Percentiles rank a stretch among this genome's conserved stretches.
Conservation (phyloP, 2,888 invertebrate genomes). For the Oxycera nigricornis region DNA sequence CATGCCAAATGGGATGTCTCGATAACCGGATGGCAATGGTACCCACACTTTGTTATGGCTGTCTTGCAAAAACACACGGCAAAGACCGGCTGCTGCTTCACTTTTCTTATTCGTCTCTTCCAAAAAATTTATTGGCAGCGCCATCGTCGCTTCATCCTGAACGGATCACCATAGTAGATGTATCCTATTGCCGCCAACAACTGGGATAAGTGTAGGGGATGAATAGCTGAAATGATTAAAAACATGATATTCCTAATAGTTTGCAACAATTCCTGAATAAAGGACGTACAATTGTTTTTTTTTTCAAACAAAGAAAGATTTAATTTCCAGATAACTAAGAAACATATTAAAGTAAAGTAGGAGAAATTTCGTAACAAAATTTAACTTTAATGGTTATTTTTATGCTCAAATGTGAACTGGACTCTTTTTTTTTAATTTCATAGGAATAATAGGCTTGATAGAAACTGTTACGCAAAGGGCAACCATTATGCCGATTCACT, state of each 20-base stretch:
- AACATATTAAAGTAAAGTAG: no score
- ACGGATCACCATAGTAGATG: background rate
- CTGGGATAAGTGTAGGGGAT: background rate
- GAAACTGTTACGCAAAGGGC: no score
- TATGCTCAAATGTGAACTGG: no score
- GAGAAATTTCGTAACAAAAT: no score
- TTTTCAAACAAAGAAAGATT: no score
- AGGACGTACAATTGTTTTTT: no score
- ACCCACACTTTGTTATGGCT: slow-evolving; percentile 10
- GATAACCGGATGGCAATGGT: slow-evolving; percentile 37
- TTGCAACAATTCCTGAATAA: no score
- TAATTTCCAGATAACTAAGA: no score
- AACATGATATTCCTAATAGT: background rate
- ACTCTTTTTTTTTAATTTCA: no score
- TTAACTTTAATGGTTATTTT: no score
- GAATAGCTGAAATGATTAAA: background rate
- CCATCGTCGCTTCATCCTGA: slow-evolving; percentile 2
- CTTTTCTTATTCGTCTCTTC: slow-evolving; percentile 3
- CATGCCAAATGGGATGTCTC: slow-evolving; percentile 37
- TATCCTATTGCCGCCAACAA: slow-evolving; percentile 7
- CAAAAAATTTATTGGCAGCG: background rate
- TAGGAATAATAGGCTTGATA: no score
- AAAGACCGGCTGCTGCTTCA: slow-evolving; percentile 33
- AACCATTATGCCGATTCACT: no score
- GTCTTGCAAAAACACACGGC: background rate